Evolutionary conservation across 1,140 invertebrate species (phyloP).

Genomic region (Brachionus paranguensis): DNA sequence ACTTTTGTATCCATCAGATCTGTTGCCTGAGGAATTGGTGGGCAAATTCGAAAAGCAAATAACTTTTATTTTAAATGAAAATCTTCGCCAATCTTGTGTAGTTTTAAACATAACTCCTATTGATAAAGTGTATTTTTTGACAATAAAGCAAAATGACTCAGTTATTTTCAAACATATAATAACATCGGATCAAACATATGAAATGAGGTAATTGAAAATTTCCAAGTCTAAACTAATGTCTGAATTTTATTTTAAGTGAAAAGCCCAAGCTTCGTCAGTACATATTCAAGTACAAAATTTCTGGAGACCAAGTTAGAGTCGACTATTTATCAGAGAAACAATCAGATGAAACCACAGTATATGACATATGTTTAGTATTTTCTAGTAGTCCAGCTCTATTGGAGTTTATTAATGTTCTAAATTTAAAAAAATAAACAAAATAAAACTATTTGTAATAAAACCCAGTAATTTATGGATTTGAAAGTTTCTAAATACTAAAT

Average conservation of each 20-base stretch:
- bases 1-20: background rate
- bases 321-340: background rate
- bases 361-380: background rate
- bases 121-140: conserved; percentile 1
- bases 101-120: background rate
- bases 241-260: background rate
- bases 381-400: conserved; percentile 10
- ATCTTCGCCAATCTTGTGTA: background rate
- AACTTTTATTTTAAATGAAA: background rate
- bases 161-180: conserved; percentile 8
- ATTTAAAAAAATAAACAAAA: background rate
- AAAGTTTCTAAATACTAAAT: background rate
- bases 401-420: background rate
- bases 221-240: background rate
- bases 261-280: background rate
- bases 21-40: background rate
- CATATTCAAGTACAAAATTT: background rate
- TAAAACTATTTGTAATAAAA: background rate
- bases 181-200: background rate
- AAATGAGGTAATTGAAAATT: background rate
- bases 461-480: background rate
- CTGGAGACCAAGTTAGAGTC: background rate
- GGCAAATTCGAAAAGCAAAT: conserved; percentile 25
- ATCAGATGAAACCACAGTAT: background rate
- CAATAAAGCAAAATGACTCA: conserved; percentile 1